Base-by-base conservation (phyloP, 1,140 invertebrate genomes). In the Halictus rubicundus region DNA sequence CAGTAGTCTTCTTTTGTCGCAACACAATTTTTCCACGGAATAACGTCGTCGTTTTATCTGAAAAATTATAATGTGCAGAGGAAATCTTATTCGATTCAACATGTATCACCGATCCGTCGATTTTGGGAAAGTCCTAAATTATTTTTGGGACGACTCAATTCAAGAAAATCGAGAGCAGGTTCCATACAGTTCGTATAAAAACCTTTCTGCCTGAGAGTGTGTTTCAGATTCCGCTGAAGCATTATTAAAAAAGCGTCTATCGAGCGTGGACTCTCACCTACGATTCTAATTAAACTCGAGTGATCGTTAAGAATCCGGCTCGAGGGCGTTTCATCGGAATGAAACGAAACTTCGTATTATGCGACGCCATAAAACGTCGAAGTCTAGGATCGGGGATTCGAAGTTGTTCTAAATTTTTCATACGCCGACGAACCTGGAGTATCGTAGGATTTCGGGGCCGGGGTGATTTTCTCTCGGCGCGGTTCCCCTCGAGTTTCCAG, bases 11-110 rank as follows among this genome's bases (percentile, higher is more conserved):
- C n/a, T n/a, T n/a, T 85, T 70, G 78, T 72, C 52, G 66, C 66
- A 71, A 84, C 83, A 82, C 71, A 82, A 85, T 82, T 85, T 82
- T 76, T 54, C 39, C n/a, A 19, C 39, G 79, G 69, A 64, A 78
- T 74, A 75, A 78, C 72, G 74, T 70, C 66, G 73, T 27, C 75
- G 59, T 66, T 75, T 59, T n/a, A n/a, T n/a, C n/a, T n/a, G n/a
- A n/a, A n/a, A n/a, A n/a, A n/a, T n/a, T n/a, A n/a, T n/a, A n/a
- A n/a, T n/a, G n/a, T n/a, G n/a, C n/a, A n/a, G n/a, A n/a, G n/a
- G n/a, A n/a, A n/a, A n/a, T n/a, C n/a, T n/a, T n/a, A n/a, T n/a
- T n/a, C n/a, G n/a, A n/a, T n/a, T n/a, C n/a, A n/a, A n/a, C n/a
- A n/a, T n/a, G n/a, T n/a, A n/a, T n/a, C n/a, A n/a, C n/a, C n/a